Percentiles rank a stretch among this genome's conserved stretches.
Evolutionary conservation across 2,888 invertebrate genomes (phyloP).

Genomic region (Matsumyia berberina): DNA sequence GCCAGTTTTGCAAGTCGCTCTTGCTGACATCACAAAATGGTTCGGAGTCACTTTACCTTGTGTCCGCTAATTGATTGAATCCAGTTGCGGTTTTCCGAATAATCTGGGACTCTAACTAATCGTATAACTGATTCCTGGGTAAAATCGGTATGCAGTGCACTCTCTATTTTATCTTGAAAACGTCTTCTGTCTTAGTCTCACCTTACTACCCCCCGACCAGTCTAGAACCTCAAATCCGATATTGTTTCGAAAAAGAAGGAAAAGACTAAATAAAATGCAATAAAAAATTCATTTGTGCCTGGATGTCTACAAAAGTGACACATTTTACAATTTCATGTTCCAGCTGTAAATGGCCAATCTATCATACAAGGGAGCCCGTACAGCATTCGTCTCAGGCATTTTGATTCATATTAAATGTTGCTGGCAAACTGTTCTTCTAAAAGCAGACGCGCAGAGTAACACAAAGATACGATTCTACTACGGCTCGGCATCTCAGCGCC

Average conservation of each 20-base stretch:
- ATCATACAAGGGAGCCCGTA: slow-evolving; percentile 38
- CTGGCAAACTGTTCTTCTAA: slow-evolving; percentile 44
- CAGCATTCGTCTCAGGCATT: slow-evolving; percentile 20
- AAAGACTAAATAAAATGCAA: slow-evolving; percentile 7
- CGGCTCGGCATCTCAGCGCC: slow-evolving; percentile 25
- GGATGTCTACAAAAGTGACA: slow-evolving; percentile 23
- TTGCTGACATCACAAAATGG: too few species aligned
- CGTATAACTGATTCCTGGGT: too few species aligned
- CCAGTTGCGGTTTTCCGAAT: too few species aligned
- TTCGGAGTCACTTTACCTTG: too few species aligned
- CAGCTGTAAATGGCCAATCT: slow-evolving; percentile 64
- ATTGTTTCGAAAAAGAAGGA: background rate
- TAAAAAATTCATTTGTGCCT: slow-evolving; percentile 32
- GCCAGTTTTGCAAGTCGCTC: too few species aligned
- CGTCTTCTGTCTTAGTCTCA: background rate
- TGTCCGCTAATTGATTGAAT: too few species aligned
- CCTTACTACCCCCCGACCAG: background rate
- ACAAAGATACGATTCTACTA: slow-evolving; percentile 59
- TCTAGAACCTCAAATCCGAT: background rate
- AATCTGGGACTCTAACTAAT: too few species aligned
- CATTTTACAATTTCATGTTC: slow-evolving; percentile 56
- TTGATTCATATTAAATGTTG: slow-evolving; percentile 57
- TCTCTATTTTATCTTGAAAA: too few species aligned
- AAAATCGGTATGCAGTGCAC: too few species aligned
- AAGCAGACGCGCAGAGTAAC: slow-evolving; percentile 64